Evolutionary conservation across 2,888 invertebrate genomes (phyloP).

Genomic region (Tetropium fuscum): DNA sequence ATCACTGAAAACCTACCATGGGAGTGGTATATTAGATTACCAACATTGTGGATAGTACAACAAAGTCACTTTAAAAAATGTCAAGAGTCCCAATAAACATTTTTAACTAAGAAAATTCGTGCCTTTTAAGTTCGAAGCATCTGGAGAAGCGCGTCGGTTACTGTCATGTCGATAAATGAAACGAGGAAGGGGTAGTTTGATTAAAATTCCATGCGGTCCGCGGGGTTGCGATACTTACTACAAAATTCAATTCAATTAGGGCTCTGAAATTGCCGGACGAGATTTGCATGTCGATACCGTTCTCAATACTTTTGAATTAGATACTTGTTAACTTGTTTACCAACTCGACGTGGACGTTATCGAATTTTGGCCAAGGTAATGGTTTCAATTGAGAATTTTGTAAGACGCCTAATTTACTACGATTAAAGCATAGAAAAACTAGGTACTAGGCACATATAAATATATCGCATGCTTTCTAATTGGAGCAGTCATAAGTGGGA

Average conservation of each 20-base stretch:
- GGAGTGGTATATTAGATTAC: too few relatives aligned
- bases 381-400: neutral
- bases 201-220: constrained; percentile 60
- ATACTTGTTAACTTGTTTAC: constrained; percentile 17
- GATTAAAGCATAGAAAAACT: too few relatives aligned
- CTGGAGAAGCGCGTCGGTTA: too few relatives aligned
- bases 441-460: too few relatives aligned
- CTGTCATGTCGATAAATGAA: constrained; percentile 55
- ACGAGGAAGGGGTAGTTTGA: constrained; percentile 60
- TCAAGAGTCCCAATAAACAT: too few relatives aligned
- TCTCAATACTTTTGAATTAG: constrained; percentile 1
- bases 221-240: constrained; percentile 44
- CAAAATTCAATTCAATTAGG: constrained; percentile 48
- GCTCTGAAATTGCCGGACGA: constrained; percentile 36
- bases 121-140: too few relatives aligned
- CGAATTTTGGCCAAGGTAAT: constrained; percentile 1
- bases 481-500: too few relatives aligned
- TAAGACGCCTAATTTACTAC: neutral
- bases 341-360: neutral
- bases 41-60: too few relatives aligned
- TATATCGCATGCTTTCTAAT: too few relatives aligned
- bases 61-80: too few relatives aligned
- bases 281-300: constrained; percentile 16
- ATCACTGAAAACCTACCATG: too few relatives aligned
- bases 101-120: too few relatives aligned